phyloP scores from a whole-genome alignment of 2,888 invertebrate species.

The Lampropteryx suffumata region DNA sequence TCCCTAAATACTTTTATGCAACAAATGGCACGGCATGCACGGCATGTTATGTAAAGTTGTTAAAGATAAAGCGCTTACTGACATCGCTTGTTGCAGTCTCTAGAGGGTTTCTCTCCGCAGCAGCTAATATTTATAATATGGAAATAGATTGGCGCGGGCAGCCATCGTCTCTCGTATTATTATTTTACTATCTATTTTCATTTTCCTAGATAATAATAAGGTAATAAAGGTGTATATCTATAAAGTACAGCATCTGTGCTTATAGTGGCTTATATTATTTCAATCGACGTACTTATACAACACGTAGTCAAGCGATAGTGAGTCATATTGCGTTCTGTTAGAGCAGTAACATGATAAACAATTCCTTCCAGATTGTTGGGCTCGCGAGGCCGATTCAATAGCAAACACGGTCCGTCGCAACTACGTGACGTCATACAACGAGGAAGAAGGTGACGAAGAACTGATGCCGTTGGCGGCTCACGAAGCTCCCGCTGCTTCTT shows the following conservation, averaged over 20 bases:
- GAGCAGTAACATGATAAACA: too few relatives aligned
- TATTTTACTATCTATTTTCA: not conserved
- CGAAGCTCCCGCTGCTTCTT: slow-evolving; percentile 79
- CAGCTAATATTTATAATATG: slow-evolving; percentile 13
- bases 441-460: slow-evolving; percentile 75
- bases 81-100: not conserved
- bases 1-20: too few relatives aligned
- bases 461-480: slow-evolving; percentile 87
- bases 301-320: too few relatives aligned
- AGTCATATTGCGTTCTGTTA: too few relatives aligned
- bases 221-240: too few relatives aligned
- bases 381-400: slow-evolving; percentile 52
- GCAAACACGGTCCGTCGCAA: slow-evolving; percentile 50
- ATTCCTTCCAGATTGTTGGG: slow-evolving; percentile 57
- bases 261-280: too few relatives aligned
- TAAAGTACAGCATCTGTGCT: too few relatives aligned
- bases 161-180: slow-evolving; percentile 1
- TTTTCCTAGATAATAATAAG: too few relatives aligned
- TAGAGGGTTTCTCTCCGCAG: slow-evolving; percentile 10
- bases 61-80: not conserved
- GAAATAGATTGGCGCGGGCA: slow-evolving; percentile 8
- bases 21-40: not conserved
- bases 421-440: slow-evolving; percentile 47
- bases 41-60: not conserved
- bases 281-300: too few relatives aligned